phyloP scores from a whole-genome alignment of 2,888 invertebrate species.

The Leptarthrus brevirostris region DNA sequence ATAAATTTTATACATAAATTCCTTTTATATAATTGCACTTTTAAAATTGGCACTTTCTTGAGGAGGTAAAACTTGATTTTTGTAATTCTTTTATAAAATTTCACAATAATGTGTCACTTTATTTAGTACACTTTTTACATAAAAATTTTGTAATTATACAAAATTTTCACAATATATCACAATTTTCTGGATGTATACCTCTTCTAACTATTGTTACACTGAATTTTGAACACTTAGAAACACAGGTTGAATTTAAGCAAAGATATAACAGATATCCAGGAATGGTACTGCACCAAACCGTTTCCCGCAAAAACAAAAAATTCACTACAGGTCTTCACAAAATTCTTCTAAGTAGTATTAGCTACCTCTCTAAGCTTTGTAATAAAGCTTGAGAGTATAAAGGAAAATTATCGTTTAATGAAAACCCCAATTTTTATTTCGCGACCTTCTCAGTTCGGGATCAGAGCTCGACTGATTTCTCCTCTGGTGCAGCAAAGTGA shows the following conservation, averaged over 20 bases:
- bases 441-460: constrained; percentile 66
- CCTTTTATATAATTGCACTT: constrained; percentile 23
- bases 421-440: constrained; percentile 52
- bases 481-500: constrained; percentile 25
- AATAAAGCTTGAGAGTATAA: constrained; percentile 54
- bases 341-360: constrained; percentile 46
- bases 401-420: constrained; percentile 34
- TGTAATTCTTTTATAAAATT: neutral
- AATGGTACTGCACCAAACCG: constrained; percentile 8
- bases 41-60: constrained; percentile 3
- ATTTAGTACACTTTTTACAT: constrained; percentile 2
- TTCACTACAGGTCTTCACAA: constrained; percentile 26
- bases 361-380: constrained; percentile 55
- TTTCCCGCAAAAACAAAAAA: constrained; percentile 33
- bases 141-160: constrained; percentile 12
- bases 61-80: constrained; percentile 28
- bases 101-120: neutral
- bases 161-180: constrained; percentile 6
- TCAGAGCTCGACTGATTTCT: constrained; percentile 67
- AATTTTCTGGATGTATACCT: constrained; percentile 13
- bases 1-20: constrained; percentile 2
- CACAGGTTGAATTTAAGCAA: constrained; percentile 14
- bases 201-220: constrained; percentile 26
- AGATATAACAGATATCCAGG: constrained; percentile 31
- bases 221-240: neutral